Evolutionary conservation across 2,888 invertebrate species (phyloP), one percentile per base, ranked within the genome.

Genomic region (Tinea semifulvella): DNA sequence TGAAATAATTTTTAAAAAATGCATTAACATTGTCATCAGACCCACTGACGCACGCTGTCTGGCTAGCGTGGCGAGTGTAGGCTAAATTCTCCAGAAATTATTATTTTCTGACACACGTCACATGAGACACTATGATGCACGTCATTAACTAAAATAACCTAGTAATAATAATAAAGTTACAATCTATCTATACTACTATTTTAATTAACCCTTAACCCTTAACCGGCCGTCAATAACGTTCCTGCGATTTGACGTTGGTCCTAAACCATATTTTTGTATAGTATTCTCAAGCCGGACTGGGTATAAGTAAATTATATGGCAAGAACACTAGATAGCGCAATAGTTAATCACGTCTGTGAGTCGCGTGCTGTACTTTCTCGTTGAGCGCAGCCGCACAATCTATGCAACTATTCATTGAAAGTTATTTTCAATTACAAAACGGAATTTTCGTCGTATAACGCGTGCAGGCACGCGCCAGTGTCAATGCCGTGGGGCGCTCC

Each of bases 391-490:
- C 44, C 40, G 47, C 55, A 5, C 17, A 19, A 38, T 40, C 40
- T 40, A 40, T 40, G 57, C 56, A 43, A 42, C 25, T 56, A 56
- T 63, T 60, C 63, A 68, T 65, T 65, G 67, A 73, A 73, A 71
- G 72, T 68, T 60, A 62, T 69, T 67, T 67, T 61, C 64, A 69
- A 68, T 68, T 62, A 63, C 61, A 63, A 64, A 64, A 58, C 52
- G 57, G 59, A 63, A 60, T 69, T 68, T 69, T 65, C 53, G 60
- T 53, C 53, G 58, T 16, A 49, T 49, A 47, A 50, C 49, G 68
- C 72, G 71, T 74, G 72, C 63, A 61, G 55, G 56, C 62, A 68
- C 59, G 68, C 63, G 55, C 50, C 46, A 71, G 63, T 69, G 71
- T 65, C 70, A 73, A 69, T 70, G 68, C 53, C 67, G 56, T 49